Evolutionary conservation across 1,140 invertebrate species (phyloP).

Genomic region (Heliothis virescens): DNA sequence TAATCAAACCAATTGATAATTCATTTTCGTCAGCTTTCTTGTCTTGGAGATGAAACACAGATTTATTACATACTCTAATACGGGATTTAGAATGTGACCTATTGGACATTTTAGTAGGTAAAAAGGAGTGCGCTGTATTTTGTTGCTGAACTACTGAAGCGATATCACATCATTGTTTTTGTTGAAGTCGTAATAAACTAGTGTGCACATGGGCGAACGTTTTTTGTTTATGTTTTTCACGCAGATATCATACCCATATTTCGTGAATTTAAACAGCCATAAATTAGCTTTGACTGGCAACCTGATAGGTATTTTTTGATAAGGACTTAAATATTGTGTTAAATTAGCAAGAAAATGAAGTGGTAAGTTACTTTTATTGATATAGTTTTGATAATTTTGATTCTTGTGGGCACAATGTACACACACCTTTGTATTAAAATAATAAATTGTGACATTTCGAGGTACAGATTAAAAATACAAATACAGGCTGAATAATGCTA

Average conservation of each 20-base stretch:
- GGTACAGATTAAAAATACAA: neutral
- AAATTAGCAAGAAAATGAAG: no score
- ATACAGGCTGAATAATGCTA: neutral
- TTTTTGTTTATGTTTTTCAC: neutral
- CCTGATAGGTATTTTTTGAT: no score
- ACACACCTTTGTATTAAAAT: constrained; percentile 28
- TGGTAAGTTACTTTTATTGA: no score
- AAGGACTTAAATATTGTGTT: no score
- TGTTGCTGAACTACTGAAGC: constrained; percentile 45
- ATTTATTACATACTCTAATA: constrained; percentile 85
- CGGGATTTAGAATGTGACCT: constrained; percentile 71
- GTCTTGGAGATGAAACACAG: constrained; percentile 90
- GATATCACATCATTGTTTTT: constrained; percentile 43
- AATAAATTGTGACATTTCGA: constrained; percentile 1
- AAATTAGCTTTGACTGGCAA: no score
- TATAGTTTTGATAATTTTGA: no score
- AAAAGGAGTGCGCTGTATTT: constrained; percentile 14
- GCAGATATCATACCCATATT: neutral
- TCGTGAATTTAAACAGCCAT: neutral
- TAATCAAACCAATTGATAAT: constrained; percentile 90
- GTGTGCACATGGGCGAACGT: neutral
- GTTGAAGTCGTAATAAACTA: constrained; percentile 39
- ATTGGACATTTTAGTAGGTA: constrained; percentile 88
- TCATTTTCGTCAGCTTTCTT: constrained; percentile 89
- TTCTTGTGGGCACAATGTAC: neutral